Evolutionary conservation across 2,888 invertebrate species (phyloP).

Genomic region (Epinotia brunnichana): DNA sequence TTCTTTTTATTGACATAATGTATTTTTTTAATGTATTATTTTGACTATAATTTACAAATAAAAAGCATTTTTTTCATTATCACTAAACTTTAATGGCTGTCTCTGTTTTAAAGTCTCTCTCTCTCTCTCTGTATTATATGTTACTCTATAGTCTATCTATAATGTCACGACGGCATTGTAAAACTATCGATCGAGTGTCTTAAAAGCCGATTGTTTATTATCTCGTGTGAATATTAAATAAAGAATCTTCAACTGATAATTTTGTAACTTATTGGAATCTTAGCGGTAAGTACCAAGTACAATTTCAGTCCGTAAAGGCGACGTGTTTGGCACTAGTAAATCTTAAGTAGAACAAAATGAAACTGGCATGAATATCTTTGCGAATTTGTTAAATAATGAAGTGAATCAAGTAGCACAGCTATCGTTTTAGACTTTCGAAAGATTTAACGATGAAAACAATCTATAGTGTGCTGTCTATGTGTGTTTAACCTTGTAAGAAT

Average conservation of each 20-base stretch:
- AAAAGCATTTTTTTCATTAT: no score
- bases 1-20: no score
- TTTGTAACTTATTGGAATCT: conserved; percentile 39
- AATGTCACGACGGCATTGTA: conserved; percentile 44
- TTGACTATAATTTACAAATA: no score
- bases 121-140: neutral
- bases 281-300: conserved; percentile 31
- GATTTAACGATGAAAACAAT: conserved; percentile 12
- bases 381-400: conserved; percentile 25
- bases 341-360: conserved; percentile 36
- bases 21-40: no score
- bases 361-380: conserved; percentile 12
- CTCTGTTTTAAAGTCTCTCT: neutral
- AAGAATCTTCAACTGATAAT: conserved; percentile 24
- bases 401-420: conserved; percentile 4
- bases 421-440: neutral
- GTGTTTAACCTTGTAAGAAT: conserved; percentile 26
- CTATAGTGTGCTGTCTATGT: conserved; percentile 10
- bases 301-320: neutral
- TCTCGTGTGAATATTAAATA: conserved; percentile 27
- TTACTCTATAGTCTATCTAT: conserved; percentile 30
- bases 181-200: conserved; percentile 41
- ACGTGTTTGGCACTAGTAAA: conserved; percentile 14
- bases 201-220: conserved; percentile 44
- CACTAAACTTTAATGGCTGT: no score